Evolutionary conservation across 2,797 vertebrate genomes (phyloP), one percentile per base, ranked within the genome.

Genomic region (Ptychadena robeensis): DNA sequence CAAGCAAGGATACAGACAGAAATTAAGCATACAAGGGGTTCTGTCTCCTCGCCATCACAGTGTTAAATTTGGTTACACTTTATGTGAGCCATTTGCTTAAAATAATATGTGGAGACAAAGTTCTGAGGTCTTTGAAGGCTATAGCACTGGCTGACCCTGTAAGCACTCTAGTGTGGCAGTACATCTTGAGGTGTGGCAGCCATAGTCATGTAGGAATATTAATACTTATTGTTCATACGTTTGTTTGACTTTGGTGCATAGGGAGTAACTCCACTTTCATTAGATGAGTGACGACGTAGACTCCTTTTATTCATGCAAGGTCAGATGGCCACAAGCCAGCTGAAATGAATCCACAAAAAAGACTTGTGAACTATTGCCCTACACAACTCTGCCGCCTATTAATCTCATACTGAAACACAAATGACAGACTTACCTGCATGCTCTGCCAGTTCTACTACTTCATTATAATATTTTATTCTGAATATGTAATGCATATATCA

Each of bases 401-500:
- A 22, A 22, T 53, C 44, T 53, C 10, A 61, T 12, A 28, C 2
- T 28, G 27, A 18, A 53, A 53, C 22, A n/a, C 18, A 53, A 53
- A 53, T 53, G 44, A 61, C 59, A 61, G 25, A 25, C 27, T 61
- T 61, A 61, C 44, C 44, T 53, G 18, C 44, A 53, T 53, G 18
- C 27, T 61, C 25, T 61, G 25, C n/a, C 11, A 1, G 57, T 11
- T 9, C 9, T 8, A 27, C 25, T 28, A 28, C 59, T 61, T 61
- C 59, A 61, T 61, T 61, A 61, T 28, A 61, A 61, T 61, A 48
- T 69, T 69, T 38, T 69, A 38, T 38, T 38, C 66, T 38, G 40
- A 53, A 53, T 53, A 53, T 53, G 44, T 53, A 53, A 53, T 37
- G 44, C 30, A 34, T 25, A 34, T 9, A 68, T 68, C 34, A 68